phyloP scores from a whole-genome alignment of 2,113 vertebrate genomes.

The Poeciliopsis retropinna region DNA sequence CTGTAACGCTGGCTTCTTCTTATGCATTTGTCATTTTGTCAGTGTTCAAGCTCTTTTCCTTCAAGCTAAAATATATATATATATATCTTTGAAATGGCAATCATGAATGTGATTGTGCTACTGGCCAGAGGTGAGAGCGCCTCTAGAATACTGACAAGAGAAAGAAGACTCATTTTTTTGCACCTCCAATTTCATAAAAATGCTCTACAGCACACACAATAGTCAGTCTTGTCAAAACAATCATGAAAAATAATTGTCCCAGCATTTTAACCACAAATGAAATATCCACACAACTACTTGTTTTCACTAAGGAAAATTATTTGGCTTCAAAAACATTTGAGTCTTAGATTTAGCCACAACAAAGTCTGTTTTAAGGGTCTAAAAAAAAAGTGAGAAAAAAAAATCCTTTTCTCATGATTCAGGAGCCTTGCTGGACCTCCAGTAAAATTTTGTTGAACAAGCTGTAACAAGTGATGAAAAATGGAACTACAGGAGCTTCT shows the following conservation, averaged over 20 bases:
- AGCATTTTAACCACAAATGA: background rate
- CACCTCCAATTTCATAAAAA: background rate
- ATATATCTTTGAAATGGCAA: conserved; percentile 1
- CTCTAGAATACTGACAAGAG: background rate
- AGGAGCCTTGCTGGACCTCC: background rate
- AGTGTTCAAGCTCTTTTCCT: background rate
- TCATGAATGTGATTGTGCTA: background rate
- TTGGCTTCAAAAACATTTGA: background rate
- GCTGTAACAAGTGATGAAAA: background rate
- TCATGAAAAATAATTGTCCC: background rate
- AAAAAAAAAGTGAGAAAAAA: background rate
- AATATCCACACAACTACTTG: background rate
- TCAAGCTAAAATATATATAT: no score
- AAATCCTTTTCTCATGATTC: background rate
- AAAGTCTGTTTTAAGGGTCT: background rate
- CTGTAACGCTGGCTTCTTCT: background rate
- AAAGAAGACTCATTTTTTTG: no score
- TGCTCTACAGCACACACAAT: background rate
- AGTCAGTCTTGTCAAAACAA: background rate
- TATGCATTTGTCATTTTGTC: background rate
- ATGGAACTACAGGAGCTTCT: background rate
- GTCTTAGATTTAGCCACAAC: background rate
- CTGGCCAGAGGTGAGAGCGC: background rate
- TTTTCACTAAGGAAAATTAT: background rate
- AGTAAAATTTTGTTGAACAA: no score